phyloP scores from a whole-genome alignment of 2,888 invertebrate species.

The Microchrysa polita region DNA sequence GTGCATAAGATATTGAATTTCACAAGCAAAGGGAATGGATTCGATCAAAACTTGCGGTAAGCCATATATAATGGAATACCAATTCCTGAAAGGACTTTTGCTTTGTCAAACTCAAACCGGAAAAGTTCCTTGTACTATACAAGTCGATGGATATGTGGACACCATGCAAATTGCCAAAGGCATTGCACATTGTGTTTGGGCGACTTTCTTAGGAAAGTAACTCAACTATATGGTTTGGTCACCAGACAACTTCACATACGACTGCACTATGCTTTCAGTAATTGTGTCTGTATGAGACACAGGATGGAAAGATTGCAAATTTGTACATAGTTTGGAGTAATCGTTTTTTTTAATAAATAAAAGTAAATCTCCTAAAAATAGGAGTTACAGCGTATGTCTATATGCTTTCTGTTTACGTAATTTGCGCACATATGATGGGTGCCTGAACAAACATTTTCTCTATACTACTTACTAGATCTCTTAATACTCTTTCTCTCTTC shows the following conservation, averaged over 20 bases:
- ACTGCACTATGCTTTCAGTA: not conserved
- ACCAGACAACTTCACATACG: not conserved
- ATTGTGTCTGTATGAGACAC: too few relatives aligned
- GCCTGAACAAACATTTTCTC: too few relatives aligned
- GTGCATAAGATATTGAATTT: conserved; percentile 26
- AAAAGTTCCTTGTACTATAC: not conserved
- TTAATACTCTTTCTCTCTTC: too few relatives aligned
- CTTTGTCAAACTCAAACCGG: conserved; percentile 17
- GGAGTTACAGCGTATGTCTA: too few relatives aligned
- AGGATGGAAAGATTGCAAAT: too few relatives aligned
- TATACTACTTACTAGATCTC: too few relatives aligned
- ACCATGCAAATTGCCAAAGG: not conserved
- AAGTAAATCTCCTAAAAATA: too few relatives aligned
- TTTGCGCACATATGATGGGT: too few relatives aligned
- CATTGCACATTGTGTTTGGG: not conserved
- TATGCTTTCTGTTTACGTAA: too few relatives aligned
- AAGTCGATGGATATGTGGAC: not conserved
- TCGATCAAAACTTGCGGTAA: conserved; percentile 42
- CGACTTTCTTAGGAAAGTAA: not conserved
- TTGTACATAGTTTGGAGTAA: too few relatives aligned
- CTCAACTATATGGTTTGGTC: not conserved
- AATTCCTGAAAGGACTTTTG: conserved; percentile 15
- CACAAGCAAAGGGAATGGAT: conserved; percentile 26
- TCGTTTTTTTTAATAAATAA: too few relatives aligned
- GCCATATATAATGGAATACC: conserved; percentile 32